Evolutionary conservation across 2,113 vertebrate species (phyloP).

Genomic region (Ceratotherium simum): DNA sequence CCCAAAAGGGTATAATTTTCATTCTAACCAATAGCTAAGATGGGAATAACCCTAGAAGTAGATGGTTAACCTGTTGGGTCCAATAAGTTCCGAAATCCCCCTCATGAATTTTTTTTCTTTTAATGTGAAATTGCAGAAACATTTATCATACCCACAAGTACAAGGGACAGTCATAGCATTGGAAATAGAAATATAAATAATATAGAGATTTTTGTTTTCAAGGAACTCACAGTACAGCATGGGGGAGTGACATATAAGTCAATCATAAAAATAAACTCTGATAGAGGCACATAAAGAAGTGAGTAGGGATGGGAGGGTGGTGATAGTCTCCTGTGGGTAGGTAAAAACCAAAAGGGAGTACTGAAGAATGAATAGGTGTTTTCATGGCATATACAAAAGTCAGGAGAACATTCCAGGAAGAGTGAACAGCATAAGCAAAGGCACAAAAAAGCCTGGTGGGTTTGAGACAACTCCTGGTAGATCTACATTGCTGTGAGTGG

Average conservation of each 20-base stretch:
- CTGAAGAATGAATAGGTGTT: background rate
- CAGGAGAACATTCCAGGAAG: background rate
- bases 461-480: background rate
- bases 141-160: background rate
- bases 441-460: too few relatives aligned
- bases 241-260: background rate
- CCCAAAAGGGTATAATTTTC: conserved; percentile 69
- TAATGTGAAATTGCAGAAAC: conserved; percentile 7
- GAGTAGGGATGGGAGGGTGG: background rate
- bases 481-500: background rate
- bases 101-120: background rate
- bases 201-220: background rate
- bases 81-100: background rate
- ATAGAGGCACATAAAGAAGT: background rate
- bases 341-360: background rate
- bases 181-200: background rate
- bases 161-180: background rate
- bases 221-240: background rate
- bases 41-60: background rate
- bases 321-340: background rate
- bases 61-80: background rate
- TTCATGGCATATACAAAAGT: background rate
- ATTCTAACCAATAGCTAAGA: conserved; percentile 47
- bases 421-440: background rate
- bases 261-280: background rate